These are phyloP conservation scores for Pseudolaguvia tuberculata DNA, from an alignment of 2,113 vertebrate species.

Conservation along the genomic window DNA sequence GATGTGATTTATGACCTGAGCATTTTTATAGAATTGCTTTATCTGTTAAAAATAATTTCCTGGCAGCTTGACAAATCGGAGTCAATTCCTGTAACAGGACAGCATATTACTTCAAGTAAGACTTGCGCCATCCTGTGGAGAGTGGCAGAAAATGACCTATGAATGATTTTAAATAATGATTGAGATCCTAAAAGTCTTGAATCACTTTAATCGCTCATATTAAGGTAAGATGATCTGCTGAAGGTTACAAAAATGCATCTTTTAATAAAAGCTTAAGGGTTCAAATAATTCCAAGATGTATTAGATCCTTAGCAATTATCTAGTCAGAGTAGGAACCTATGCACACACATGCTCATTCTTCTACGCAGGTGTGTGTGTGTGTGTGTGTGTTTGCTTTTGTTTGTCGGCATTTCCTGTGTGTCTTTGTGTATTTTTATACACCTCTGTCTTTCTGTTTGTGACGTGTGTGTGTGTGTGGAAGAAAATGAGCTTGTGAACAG, in stretches of 20 bases:
- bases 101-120: neutral
- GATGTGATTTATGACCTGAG: too few relatives aligned
- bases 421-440: neutral
- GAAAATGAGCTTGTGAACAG: conserved; percentile 51
- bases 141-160: neutral
- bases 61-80: too few relatives aligned
- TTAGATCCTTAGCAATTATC: too few relatives aligned
- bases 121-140: conserved; percentile 21
- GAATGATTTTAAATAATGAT: neutral
- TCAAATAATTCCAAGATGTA: too few relatives aligned
- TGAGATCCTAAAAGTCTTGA: neutral
- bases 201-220: neutral
- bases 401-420: too few relatives aligned
- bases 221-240: neutral
- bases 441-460: neutral
- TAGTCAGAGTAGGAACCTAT: too few relatives aligned
- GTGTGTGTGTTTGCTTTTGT: neutral
- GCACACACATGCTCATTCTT: neutral
- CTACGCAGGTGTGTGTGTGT: neutral
- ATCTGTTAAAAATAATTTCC: too few relatives aligned
- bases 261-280: too few relatives aligned
- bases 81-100: neutral
- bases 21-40: too few relatives aligned
- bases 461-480: neutral
- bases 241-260: neutral